phyloP scores from a whole-genome alignment of 2,797 vertebrate genomes.

The Masticophis lateralis region DNA sequence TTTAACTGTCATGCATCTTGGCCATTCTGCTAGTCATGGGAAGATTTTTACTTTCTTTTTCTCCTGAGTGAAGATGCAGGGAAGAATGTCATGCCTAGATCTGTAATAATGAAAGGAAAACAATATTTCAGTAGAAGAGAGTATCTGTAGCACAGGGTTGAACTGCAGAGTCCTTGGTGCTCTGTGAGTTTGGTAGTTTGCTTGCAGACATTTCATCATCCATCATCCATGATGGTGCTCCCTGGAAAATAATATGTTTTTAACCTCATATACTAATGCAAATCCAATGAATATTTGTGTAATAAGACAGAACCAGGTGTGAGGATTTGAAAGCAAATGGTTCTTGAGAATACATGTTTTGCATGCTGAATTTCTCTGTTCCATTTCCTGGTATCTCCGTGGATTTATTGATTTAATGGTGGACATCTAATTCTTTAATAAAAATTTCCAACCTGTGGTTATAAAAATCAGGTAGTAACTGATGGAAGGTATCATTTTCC shows the following conservation, averaged over 20 bases:
- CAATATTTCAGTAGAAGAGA: background rate
- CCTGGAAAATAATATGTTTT: background rate
- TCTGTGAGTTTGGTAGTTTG: background rate
- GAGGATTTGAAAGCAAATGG: background rate
- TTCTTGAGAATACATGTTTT: background rate
- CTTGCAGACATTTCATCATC: background rate
- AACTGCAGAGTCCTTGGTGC: background rate
- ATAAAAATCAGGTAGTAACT: background rate
- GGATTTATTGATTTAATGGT: background rate
- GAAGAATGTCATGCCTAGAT: background rate
- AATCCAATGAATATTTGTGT: constrained; percentile 2
- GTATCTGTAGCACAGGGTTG: background rate
- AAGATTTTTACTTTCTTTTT: background rate
- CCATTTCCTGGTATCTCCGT: background rate
- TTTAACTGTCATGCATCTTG: background rate
- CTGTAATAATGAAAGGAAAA: background rate
- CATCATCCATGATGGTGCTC: background rate
- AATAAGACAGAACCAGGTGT: background rate
- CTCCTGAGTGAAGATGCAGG: background rate
- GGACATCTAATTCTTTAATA: background rate
- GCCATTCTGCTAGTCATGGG: background rate
- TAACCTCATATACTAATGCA: background rate
- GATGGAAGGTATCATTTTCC: background rate
- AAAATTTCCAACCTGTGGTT: background rate
- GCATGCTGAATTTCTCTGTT: background rate